Conservation (phyloP, 1,140 invertebrate genomes). For the Pissodes strobi region DNA sequence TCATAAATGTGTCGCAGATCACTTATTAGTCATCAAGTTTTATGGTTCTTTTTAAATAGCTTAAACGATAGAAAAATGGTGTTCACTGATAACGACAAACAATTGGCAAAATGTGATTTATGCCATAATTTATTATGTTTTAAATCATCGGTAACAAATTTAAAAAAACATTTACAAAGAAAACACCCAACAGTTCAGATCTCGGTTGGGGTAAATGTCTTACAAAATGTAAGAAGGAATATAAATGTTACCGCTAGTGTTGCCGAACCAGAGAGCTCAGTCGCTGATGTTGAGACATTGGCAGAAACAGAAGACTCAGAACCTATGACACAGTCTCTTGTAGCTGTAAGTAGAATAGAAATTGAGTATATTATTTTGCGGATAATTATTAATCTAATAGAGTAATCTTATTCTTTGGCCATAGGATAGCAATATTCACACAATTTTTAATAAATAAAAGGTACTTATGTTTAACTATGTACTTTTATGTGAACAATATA, state of each 20-base stretch:
- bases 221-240: too few species aligned
- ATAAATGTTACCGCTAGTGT: neutral
- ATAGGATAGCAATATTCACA: too few species aligned
- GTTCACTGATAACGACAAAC: constrained; percentile 8
- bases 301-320: neutral
- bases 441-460: too few species aligned
- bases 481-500: too few species aligned
- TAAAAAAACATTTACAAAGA: constrained; percentile 3
- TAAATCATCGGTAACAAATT: constrained; percentile 31
- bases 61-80: too few species aligned
- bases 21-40: too few species aligned
- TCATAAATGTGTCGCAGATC: too few species aligned
- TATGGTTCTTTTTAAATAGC: too few species aligned
- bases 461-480: too few species aligned
- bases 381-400: too few species aligned
- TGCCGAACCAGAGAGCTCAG: neutral
- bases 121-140: constrained; percentile 29
- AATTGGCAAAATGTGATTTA: constrained; percentile 30
- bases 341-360: neutral
- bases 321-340: neutral
- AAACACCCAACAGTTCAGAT: constrained; percentile 33
- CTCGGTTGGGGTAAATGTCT: too few species aligned
- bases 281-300: neutral
- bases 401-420: too few species aligned
- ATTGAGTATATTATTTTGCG: neutral